Base-by-base conservation (phyloP, 1,140 invertebrate species). In the Caligus rogercresseyi region DNA sequence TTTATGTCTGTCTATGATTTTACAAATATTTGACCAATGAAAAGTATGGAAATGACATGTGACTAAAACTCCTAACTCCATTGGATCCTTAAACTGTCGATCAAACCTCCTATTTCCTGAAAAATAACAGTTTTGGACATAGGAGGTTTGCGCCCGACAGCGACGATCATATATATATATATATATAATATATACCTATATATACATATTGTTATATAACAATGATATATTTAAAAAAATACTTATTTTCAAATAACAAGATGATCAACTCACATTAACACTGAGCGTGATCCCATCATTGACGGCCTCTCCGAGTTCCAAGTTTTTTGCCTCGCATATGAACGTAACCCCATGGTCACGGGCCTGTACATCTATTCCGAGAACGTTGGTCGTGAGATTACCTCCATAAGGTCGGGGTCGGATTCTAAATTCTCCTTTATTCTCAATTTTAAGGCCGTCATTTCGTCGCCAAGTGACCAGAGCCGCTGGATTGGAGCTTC, bases 301-400 rank as follows among this genome's bases (percentile, higher is more conserved):
- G 15, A 63, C 61, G 19, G 43, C 25, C 2, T 56, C 21, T 13
- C 21, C 15, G 15, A 53, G 52, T 20, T 18, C 52, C 15, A 14
- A 7, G 31, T 63, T 56, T 19, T 18, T 26, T 24, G 61, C 61
- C 52, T 63, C 61, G 21, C 61, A 63, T 25, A 53, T 59, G 61
- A 63, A 57, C 14, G 52, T 51, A 55, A 51, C 61, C 25, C 61
- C 61, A 19, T 58, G 51, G 57, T 63, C 18, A 24, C 52, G 19
- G 1, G 61, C 19, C n/a, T 16, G 25, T 14, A 63, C 61, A 15
- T 63, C 61, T 14, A 63, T 63, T 19, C 52, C 51, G 25, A 63
- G 52, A 55, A 63, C n/a, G 53, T 63, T 63, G 3, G 61, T 56
- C 2, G 61, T 63, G 15, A 63, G 14, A 16, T 58, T 53, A 2